Evolutionary conservation across 2,888 invertebrate species (phyloP).

Genomic region (Pseudeuparius sepicola): DNA sequence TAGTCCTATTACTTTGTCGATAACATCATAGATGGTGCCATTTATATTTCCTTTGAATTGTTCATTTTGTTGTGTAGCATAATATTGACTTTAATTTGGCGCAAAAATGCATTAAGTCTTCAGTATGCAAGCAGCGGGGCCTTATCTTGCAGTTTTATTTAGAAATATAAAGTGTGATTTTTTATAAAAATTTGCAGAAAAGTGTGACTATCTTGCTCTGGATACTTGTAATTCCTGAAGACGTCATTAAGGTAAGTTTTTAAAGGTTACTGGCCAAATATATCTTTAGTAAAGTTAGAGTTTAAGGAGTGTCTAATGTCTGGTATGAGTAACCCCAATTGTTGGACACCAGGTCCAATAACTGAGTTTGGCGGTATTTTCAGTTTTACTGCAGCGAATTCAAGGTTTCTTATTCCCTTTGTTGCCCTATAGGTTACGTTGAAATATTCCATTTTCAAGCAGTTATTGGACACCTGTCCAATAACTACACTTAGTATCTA

Average conservation of each 20-base stretch:
- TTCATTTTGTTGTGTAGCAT: too few relatives aligned
- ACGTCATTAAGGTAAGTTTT: constrained; percentile 3
- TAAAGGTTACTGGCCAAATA: constrained; percentile 1
- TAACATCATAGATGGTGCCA: constrained; percentile 1
- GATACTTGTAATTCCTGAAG: too few relatives aligned
- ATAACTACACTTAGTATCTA: constrained; percentile 10
- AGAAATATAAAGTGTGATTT: not conserved
- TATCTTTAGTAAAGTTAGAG: constrained; percentile 8
- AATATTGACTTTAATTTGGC: too few relatives aligned
- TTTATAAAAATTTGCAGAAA: too few relatives aligned
- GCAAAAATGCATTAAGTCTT: too few relatives aligned
- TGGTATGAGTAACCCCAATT: not conserved
- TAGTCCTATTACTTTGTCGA: not conserved
- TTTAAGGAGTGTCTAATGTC: constrained; percentile 9
- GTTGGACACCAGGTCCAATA: constrained; percentile 12
- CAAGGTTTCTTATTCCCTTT: not conserved
- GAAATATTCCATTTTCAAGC: constrained; percentile 2
- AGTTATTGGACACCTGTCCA: constrained; percentile 4
- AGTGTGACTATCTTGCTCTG: too few relatives aligned
- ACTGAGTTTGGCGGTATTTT: constrained; percentile 6
- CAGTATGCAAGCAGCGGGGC: too few relatives aligned
- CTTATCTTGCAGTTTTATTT: constrained; percentile 3
- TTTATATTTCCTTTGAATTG: too few relatives aligned
- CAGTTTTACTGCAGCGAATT: not conserved
- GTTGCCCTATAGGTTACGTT: constrained; percentile 5